phyloP scores from a whole-genome alignment of 2,113 vertebrate genomes.

The Bufo gargarizans region DNA sequence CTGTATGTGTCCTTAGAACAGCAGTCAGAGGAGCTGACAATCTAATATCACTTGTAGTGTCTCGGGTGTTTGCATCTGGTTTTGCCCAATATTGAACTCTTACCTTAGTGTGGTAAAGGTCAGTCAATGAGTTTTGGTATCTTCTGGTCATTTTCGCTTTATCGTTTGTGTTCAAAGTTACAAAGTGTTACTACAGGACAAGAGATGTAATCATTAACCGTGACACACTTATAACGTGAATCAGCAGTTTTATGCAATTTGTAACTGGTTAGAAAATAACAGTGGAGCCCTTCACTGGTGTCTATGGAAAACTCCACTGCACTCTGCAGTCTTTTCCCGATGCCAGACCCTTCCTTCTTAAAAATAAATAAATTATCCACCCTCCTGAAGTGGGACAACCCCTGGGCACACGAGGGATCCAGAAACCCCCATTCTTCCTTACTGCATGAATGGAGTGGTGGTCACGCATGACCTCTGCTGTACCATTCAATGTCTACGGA shows the following conservation, averaged over 20 bases:
- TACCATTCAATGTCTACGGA: too few relatives aligned
- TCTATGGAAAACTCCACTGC: too few relatives aligned
- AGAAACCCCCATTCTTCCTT: too few relatives aligned
- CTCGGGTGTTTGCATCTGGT: neutral
- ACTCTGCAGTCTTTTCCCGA: too few relatives aligned
- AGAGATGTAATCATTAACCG: slow-evolving; percentile 64
- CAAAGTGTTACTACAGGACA: slow-evolving; percentile 58
- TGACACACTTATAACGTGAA: neutral
- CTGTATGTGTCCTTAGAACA: too few relatives aligned
- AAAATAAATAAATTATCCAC: too few relatives aligned
- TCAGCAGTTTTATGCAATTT: neutral
- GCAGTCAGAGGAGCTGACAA: neutral
- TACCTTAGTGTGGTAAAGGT: neutral
- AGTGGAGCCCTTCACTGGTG: too few relatives aligned
- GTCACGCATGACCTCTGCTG: too few relatives aligned
- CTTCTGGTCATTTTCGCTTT: slow-evolving; percentile 29
- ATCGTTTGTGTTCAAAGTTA: slow-evolving; percentile 60
- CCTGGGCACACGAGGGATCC: too few relatives aligned
- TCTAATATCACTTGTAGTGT: neutral
- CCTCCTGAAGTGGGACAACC: too few relatives aligned
- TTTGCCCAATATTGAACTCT: slow-evolving; percentile 1
- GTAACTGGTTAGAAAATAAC: neutral
- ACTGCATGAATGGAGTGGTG: too few relatives aligned
- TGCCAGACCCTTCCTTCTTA: too few relatives aligned
- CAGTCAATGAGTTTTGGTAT: neutral